Evolutionary conservation across 2,888 invertebrate genomes (phyloP).

Genomic region (Plutella xylostella): DNA sequence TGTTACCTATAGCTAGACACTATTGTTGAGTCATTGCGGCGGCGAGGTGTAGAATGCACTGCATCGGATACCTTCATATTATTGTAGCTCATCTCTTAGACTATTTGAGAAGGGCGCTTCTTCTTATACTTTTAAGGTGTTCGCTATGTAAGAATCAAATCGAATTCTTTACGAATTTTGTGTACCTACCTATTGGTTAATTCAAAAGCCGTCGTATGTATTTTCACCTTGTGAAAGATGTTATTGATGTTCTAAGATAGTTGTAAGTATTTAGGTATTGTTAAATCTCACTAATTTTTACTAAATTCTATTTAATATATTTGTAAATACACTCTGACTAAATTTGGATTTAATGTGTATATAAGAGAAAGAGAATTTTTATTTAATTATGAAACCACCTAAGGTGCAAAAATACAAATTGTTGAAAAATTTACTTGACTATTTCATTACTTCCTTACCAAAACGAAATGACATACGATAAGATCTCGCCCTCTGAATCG

Average conservation of each 20-base stretch:
- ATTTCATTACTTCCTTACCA: background rate
- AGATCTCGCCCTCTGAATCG: too few species aligned
- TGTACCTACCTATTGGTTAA: slow-evolving; percentile 35
- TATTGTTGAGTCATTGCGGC: background rate
- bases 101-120: slow-evolving; percentile 26
- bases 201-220: slow-evolving; percentile 47
- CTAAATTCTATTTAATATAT: slow-evolving; percentile 71
- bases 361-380: slow-evolving; percentile 63
- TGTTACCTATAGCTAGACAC: slow-evolving; percentile 14
- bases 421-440: slow-evolving; percentile 50
- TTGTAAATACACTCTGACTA: slow-evolving; percentile 71
- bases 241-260: slow-evolving; percentile 66
- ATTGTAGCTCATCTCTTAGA: slow-evolving; percentile 29
- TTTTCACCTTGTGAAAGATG: slow-evolving; percentile 60
- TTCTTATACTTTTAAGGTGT: slow-evolving; percentile 37
- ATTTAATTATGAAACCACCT: slow-evolving; percentile 64
- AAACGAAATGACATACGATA: too few species aligned
- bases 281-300: slow-evolving; percentile 70
- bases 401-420: slow-evolving; percentile 67
- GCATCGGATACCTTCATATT: slow-evolving; percentile 26
- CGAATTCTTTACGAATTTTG: slow-evolving; percentile 49
- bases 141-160: slow-evolving; percentile 39
- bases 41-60: background rate
- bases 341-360: slow-evolving; percentile 69
- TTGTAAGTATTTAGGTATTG: slow-evolving; percentile 58